These are phyloP conservation scores for Nomada ferruginata DNA, from an alignment of 2,888 invertebrate genomes.

Conservation along the genomic window DNA sequence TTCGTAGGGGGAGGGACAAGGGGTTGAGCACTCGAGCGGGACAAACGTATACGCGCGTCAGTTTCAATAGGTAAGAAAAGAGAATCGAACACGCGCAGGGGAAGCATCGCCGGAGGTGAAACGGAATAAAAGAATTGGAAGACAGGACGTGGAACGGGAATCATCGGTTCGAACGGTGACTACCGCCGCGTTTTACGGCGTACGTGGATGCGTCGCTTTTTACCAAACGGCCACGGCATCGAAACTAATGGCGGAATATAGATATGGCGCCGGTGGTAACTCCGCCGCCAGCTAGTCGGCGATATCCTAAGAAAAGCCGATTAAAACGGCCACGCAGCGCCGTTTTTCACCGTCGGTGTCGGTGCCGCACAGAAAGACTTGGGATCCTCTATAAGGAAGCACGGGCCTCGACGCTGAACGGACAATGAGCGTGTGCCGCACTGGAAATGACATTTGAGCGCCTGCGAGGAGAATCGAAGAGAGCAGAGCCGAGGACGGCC, in stretches of 20 bases:
- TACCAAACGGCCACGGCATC: conserved; percentile 59
- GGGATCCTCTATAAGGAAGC: conserved; percentile 75
- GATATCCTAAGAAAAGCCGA: conserved; percentile 69
- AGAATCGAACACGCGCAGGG: conserved; percentile 2
- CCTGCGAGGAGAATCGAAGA: conserved; percentile 53
- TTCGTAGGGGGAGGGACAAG: conserved; percentile 39
- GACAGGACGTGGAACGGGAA: conserved; percentile 32
- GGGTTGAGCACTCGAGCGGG: neutral
- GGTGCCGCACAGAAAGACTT: conserved; percentile 64
- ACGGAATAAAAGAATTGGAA: neutral
- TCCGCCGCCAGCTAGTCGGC: conserved; percentile 35
- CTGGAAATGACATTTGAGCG: conserved; percentile 80
- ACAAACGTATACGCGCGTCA: neutral
- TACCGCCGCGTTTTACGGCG: conserved; percentile 58
- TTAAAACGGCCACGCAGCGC: conserved; percentile 73
- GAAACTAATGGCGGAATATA: conserved; percentile 76
- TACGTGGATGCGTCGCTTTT: conserved; percentile 65
- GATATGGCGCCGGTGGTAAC: conserved; percentile 66
- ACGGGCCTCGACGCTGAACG: conserved; percentile 54
- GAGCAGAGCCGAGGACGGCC: conserved; percentile 34
- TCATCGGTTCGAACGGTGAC: conserved; percentile 30
- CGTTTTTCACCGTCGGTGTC: conserved; percentile 80
- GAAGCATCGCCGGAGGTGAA: neutral
- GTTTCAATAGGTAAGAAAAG: neutral
- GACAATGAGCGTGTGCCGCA: conserved; percentile 79